A percentile compares a stretch with the other conserved stretches of the same genome.
phyloP scores from a whole-genome alignment of 1,140 invertebrate species.

The Caenorhabditis tropicalis region DNA sequence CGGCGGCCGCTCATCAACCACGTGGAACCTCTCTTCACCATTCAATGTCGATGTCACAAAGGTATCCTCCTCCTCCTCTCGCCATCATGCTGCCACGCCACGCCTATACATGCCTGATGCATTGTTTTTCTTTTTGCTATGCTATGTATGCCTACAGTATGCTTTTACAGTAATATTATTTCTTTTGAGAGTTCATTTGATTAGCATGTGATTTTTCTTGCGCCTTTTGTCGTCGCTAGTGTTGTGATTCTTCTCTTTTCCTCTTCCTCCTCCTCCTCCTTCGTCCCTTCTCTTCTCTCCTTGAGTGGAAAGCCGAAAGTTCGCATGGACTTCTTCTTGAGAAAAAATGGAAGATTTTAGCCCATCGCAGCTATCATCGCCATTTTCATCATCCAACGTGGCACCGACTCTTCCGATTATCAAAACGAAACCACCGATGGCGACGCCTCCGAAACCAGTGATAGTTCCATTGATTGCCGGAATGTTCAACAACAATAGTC shows the following conservation, averaged over 20 bases:
- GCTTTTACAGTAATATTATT: neutral
- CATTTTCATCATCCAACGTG: neutral
- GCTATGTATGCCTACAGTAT: neutral
- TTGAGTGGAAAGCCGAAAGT: neutral
- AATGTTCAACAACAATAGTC: neutral
- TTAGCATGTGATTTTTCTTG: neutral
- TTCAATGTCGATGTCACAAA: slow-evolving; percentile 50
- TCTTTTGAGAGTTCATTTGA: neutral
- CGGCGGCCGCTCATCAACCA: slow-evolving; percentile 38
- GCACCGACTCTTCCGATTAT: neutral
- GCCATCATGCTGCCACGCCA: neutral
- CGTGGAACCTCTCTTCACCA: slow-evolving; percentile 36
- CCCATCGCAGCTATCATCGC: slow-evolving; percentile 12
- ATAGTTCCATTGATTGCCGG: neutral
- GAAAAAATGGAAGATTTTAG: neutral
- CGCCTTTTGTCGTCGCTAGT: slow-evolving; percentile 6
- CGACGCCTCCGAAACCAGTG: neutral
- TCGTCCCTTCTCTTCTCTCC: neutral
- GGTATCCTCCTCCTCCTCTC: neutral
- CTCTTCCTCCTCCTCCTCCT: neutral
- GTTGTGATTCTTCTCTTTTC: neutral
- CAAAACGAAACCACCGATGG: neutral
- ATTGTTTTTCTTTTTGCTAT: neutral
- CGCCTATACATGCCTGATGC: neutral
- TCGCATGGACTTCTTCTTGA: neutral